A percentile compares a stretch with the other conserved stretches of the same genome.
Evolutionary conservation across 2,797 vertebrate species (phyloP).

Genomic region (Spheniscus humboldti): DNA sequence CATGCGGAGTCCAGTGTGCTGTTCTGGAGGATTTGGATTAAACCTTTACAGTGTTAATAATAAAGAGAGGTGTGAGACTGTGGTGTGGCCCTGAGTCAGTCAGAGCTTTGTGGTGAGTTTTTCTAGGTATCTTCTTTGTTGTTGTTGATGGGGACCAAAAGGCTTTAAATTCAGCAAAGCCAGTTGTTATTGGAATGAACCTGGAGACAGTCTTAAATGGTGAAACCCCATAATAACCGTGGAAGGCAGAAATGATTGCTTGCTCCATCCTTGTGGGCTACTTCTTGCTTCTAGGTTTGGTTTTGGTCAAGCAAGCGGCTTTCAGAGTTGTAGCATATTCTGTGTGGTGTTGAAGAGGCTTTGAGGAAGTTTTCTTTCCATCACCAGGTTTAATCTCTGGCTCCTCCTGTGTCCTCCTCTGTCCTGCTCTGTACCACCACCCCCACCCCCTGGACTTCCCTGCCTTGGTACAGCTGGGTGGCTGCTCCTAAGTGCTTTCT

Average conservation of each 20-base stretch:
- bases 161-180: neutral
- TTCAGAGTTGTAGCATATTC: neutral
- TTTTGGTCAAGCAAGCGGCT: neutral
- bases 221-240: rapidly evolving
- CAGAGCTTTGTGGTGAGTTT: neutral
- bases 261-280: neutral
- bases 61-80: too few species aligned
- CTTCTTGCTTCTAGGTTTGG: neutral
- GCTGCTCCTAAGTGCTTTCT: neutral
- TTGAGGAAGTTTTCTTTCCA: neutral
- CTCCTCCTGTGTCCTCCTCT: neutral
- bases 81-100: too few species aligned
- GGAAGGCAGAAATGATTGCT: neutral
- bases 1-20: rapidly evolving
- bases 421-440: neutral
- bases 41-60: rapidly evolving
- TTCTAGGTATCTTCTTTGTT: rapidly evolving
- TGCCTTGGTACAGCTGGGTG: rapidly evolving
- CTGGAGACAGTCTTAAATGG: rapidly evolving
- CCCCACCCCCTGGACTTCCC: rapidly evolving
- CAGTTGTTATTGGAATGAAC: neutral
- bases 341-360: neutral
- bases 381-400: rapidly evolving
- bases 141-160: rapidly evolving
- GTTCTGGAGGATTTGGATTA: neutral